Evolutionary conservation across 2,888 invertebrate genomes (phyloP).

Genomic region (Drosophila helvetica): DNA sequence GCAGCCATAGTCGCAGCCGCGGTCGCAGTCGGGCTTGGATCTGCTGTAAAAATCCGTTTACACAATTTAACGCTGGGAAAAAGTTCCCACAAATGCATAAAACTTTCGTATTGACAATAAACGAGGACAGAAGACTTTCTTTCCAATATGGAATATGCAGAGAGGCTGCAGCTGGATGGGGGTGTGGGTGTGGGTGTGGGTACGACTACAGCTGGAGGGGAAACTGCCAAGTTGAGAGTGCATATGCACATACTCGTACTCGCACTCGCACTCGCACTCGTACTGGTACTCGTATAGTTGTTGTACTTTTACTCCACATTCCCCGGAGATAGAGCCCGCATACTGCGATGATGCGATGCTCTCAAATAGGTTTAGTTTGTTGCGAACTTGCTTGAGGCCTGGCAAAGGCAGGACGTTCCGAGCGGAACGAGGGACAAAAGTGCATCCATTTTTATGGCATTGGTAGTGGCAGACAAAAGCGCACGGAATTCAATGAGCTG

Average conservation of each 20-base stretch:
- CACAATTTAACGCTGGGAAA: slow-evolving; percentile 62
- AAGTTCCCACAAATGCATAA: slow-evolving; percentile 59
- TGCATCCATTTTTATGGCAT: slow-evolving; percentile 66
- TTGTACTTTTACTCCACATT: slow-evolving; percentile 1
- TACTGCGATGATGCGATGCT: slow-evolving; percentile 37
- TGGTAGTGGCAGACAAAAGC: slow-evolving; percentile 73
- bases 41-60: slow-evolving; percentile 59
- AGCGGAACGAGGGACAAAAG: slow-evolving; percentile 10
- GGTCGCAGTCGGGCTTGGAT: slow-evolving; percentile 28
- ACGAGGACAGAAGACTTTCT: slow-evolving; percentile 50
- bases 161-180: not conserved
- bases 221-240: slow-evolving; percentile 41
- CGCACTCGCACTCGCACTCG: slow-evolving; percentile 2
- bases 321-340: slow-evolving; percentile 68
- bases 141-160: slow-evolving; percentile 19
- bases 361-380: slow-evolving; percentile 65
- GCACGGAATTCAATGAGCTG: slow-evolving; percentile 77
- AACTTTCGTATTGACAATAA: slow-evolving; percentile 80
- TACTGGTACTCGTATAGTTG: not conserved
- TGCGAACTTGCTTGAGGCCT: slow-evolving; percentile 50
- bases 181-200: not conserved
- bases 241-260: slow-evolving; percentile 21
- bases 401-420: not conserved
- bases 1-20: too few relatives aligned
- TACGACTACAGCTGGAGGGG: not conserved